These are phyloP conservation scores for Cryptoprocta ferox DNA, from an alignment of 2,797 vertebrate species.

Conservation along the genomic window DNA sequence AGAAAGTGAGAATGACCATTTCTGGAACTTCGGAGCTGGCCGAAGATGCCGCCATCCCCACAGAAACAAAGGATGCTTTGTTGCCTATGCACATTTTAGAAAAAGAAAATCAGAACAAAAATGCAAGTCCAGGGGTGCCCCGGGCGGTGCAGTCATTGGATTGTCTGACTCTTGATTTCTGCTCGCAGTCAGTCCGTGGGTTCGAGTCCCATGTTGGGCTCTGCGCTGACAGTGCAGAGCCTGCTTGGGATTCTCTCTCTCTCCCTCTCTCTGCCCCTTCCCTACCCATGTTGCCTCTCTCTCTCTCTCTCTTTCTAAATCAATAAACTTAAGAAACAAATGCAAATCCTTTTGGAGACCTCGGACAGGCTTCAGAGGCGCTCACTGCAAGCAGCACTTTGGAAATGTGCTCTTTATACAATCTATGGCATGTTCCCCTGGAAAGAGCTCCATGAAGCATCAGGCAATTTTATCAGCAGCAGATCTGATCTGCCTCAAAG, in stretches of 20 bases:
- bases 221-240: no score
- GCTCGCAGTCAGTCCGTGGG: no score
- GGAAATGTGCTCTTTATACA: neutral
- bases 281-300: no score
- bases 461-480: neutral
- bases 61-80: no score
- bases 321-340: neutral
- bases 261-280: no score
- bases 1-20: neutral
- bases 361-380: neutral
- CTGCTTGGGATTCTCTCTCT: no score
- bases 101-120: neutral
- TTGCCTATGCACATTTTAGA: neutral
- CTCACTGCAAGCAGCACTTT: fast-evolving
- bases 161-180: no score
- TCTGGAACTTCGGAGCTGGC: no score
- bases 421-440: neutral
- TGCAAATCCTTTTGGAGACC: neutral
- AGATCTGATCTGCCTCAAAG: neutral
- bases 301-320: no score
- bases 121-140: neutral
- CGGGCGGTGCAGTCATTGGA: no score
- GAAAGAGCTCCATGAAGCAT: neutral
- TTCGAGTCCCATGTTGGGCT: no score
- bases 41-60: neutral